Conservation (phyloP, 2,113 vertebrate species). For the Forbesichthys agassizii region DNA sequence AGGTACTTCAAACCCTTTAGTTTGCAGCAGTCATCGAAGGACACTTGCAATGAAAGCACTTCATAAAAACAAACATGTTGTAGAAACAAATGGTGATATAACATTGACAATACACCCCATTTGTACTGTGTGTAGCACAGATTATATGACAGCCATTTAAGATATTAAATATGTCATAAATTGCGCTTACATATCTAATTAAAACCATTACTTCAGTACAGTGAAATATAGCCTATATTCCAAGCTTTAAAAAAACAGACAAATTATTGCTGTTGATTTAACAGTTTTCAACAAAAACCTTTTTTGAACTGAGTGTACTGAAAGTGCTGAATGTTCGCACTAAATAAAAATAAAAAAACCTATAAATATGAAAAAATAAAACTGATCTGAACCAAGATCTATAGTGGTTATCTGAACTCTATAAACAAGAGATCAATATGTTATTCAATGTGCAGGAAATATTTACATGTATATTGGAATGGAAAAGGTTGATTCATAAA, state of each 20-base stretch:
- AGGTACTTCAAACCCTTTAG: conserved; percentile 17
- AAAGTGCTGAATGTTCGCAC: conserved; percentile 20
- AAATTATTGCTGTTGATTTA: not conserved
- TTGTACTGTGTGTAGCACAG: conserved; percentile 17
- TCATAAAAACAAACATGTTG: conserved; percentile 14
- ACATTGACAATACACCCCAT: conserved; percentile 13
- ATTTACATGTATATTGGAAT: conserved; percentile 33
- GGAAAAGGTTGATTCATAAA: not conserved
- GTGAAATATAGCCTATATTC: not conserved
- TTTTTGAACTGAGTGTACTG: conserved; percentile 7
- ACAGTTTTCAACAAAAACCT: conserved; percentile 11
- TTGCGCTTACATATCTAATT: conserved; percentile 6
- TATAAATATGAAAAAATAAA: not conserved
- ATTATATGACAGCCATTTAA: not conserved
- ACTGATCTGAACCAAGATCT: conserved; percentile 16
- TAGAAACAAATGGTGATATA: conserved; percentile 23
- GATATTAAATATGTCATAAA: not conserved
- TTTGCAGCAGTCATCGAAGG: conserved; percentile 3
- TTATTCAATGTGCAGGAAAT: conserved; percentile 36
- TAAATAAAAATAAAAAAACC: conserved; percentile 23
- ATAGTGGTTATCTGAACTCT: conserved; percentile 49
- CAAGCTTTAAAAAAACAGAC: not conserved
- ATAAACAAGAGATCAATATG: conserved; percentile 33
- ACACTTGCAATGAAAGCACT: conserved; percentile 18
- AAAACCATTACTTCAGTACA: conserved; percentile 11